A percentile compares a stretch with the other conserved stretches of the same genome.
Conservation (phyloP, 2,888 invertebrate species). For the Rosalia funebris region DNA sequence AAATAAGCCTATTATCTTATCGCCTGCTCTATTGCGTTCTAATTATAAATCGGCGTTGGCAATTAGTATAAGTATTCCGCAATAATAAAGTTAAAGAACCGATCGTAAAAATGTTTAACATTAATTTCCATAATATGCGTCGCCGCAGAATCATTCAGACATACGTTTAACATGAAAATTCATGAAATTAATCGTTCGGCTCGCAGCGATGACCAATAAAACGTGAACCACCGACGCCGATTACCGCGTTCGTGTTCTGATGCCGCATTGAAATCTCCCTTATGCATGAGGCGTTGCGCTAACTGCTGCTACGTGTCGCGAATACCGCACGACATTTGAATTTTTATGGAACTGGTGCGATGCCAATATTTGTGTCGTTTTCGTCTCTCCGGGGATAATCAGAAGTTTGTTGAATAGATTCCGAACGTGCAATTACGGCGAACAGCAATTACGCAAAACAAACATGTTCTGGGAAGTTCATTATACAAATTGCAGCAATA, state of each 20-base stretch:
- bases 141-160: not conserved
- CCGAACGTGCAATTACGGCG: not conserved
- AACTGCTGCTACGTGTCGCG: constrained; percentile 21
- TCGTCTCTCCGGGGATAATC: constrained; percentile 5
- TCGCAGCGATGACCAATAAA: too few relatives aligned
- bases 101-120: not conserved
- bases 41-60: not conserved
- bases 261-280: constrained; percentile 5
- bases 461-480: constrained; percentile 19
- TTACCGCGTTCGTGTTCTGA: constrained; percentile 1
- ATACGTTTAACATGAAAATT: too few relatives aligned
- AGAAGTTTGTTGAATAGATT: constrained; percentile 7
- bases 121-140: not conserved
- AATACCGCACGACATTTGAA: constrained; percentile 16
- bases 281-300: constrained; percentile 2
- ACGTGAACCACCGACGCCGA: not conserved
- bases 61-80: not conserved
- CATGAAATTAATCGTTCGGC: too few relatives aligned
- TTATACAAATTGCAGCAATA: constrained; percentile 14
- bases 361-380: not conserved
- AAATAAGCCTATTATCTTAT: too few relatives aligned
- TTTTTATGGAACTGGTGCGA: constrained; percentile 5
- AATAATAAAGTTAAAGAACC: not conserved
- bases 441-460: constrained; percentile 13
- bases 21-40: too few relatives aligned